Base-by-base conservation (phyloP, 2,113 vertebrate species). In the Notarius lentiginosus region DNA sequence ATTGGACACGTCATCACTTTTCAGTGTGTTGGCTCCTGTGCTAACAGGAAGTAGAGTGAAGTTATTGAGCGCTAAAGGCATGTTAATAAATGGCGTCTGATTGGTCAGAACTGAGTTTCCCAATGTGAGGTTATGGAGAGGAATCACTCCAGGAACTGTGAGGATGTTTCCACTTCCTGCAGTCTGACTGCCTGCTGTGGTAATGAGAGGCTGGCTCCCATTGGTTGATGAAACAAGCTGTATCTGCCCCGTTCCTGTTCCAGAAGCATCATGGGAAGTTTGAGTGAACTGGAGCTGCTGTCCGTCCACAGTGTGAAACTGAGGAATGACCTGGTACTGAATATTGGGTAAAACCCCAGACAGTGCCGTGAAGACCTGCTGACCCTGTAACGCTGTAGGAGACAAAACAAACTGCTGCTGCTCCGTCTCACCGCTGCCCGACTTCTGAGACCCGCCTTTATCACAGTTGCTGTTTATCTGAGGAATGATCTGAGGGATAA, bases 251-350 rank as follows among this genome's bases (percentile, higher is more conserved):
- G 72, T 83, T 11, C 84, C 63, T 15, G 70, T 83, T 10, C 84
- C 65, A 2, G 97, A 93, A 4, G 96, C 93, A 89, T 99, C 98
- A 84, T 97, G 97, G 89, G 97, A 97, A 30, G 96, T 87, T 56
- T 97, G 92, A 82, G 97, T 90, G 1, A 99, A 97, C 90, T 99
- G 97, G 65, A 99, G 92, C 88, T 97, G 95, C 65, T 99, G 98
- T 82, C 98, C 98, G 1, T 99, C 97, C 14, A 99, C 94, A 0
- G 98, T 99, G 92, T 99, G 97, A 92, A 99, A 98, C 87, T 99
- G 98, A 61, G 98, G 98, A 87, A 99, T 97, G 68, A 99, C 97
- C 94, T 99, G 98, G 92, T 99, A 99, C 91, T 99, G 98, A 92
- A 99, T 97, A 79, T 98, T 99, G 0, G 97, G 97, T 94, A 99